phyloP scores from a whole-genome alignment of 1,140 invertebrate genomes.

The Meloidogyne exigua region DNA sequence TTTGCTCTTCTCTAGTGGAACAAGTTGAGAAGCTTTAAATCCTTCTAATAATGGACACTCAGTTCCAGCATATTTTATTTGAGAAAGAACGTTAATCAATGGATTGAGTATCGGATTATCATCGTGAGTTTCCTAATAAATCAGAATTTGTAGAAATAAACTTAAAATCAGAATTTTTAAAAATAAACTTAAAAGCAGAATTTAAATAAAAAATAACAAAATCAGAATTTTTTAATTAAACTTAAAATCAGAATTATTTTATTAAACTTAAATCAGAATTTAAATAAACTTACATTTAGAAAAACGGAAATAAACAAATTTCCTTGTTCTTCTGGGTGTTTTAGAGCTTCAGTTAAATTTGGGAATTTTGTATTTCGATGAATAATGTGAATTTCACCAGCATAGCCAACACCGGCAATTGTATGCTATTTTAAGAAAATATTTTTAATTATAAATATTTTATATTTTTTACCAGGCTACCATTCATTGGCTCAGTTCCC shows the following conservation, averaged over 20 bases:
- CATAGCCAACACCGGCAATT: slow-evolving; percentile 61
- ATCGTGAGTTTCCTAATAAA: slow-evolving; percentile 55
- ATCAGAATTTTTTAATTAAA: neutral
- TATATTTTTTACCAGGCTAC: slow-evolving; percentile 26
- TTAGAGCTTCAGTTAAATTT: slow-evolving; percentile 50
- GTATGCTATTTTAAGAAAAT: slow-evolving; percentile 46
- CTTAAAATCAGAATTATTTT: neutral
- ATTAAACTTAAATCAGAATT: neutral
- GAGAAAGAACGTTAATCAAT: slow-evolving; percentile 52
- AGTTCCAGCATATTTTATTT: slow-evolving; percentile 52
- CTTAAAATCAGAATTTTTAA: neutral
- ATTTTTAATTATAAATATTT: neutral
- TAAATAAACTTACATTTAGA: slow-evolving; percentile 46
- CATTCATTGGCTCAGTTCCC: slow-evolving; percentile 59
- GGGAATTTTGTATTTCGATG: slow-evolving; percentile 61
- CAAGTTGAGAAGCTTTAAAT: slow-evolving; percentile 36
- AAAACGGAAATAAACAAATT: slow-evolving; percentile 57
- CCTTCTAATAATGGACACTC: slow-evolving; percentile 42
- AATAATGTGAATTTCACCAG: slow-evolving; percentile 51
- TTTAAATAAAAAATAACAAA: neutral
- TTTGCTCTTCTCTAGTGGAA: slow-evolving; percentile 59
- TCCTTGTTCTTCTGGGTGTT: slow-evolving; percentile 56
- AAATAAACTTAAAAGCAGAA: neutral
- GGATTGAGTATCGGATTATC: slow-evolving; percentile 55
- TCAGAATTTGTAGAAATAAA: neutral